Evolutionary conservation across 2,888 invertebrate genomes (phyloP).

Genomic region (Tetramorium bicarinatum): DNA sequence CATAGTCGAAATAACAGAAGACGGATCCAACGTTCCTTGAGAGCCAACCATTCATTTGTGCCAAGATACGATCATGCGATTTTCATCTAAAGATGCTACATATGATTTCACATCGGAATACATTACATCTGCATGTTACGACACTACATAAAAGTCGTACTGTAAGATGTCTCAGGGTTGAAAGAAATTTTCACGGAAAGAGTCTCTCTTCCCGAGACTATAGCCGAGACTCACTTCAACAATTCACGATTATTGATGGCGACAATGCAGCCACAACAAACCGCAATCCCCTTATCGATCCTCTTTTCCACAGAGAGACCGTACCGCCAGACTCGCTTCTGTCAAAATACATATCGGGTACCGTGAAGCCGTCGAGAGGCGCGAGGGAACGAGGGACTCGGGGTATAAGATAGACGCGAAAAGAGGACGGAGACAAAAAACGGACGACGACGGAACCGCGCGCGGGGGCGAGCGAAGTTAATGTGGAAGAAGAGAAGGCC

Average conservation of each 20-base stretch:
- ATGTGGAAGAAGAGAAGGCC: conserved; percentile 65
- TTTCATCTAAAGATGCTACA: neutral
- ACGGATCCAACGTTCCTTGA: neutral
- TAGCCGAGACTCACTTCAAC: neutral
- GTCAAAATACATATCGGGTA: conserved; percentile 73
- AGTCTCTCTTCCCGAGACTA: neutral
- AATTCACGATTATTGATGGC: conserved; percentile 40
- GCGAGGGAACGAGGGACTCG: neutral
- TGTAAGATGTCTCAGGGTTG: neutral
- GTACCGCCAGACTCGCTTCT: conserved; percentile 57
- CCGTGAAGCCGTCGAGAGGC: conserved; percentile 17
- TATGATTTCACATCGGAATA: neutral
- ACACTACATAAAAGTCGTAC: neutral
- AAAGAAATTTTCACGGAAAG: neutral
- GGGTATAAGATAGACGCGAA: conserved; percentile 58
- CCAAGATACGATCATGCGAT: neutral
- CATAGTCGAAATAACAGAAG: neutral
- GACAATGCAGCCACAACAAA: conserved; percentile 22
- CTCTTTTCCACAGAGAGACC: conserved; percentile 3
- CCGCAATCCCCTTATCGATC: conserved; percentile 17
- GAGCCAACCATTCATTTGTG: neutral
- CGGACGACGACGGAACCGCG: conserved; percentile 62
- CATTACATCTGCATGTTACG: neutral
- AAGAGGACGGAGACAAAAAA: conserved; percentile 67
- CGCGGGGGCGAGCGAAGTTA: conserved; percentile 55